Evolutionary conservation across 1,140 invertebrate species (phyloP).

Genomic region (Tribolium madens): DNA sequence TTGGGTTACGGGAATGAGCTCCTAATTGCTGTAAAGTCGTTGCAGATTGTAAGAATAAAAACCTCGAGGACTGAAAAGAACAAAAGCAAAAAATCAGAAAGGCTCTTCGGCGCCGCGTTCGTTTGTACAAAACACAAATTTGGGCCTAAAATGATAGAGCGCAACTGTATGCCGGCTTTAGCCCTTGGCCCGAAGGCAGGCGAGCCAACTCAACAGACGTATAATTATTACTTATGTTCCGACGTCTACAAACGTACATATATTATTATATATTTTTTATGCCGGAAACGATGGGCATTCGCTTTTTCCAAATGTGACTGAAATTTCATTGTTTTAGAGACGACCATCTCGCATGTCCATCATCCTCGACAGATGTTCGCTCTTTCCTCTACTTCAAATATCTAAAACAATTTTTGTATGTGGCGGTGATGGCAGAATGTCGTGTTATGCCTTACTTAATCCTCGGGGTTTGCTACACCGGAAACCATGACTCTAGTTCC

Average conservation of each 20-base stretch:
- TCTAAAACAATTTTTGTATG: background rate
- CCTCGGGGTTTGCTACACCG: conserved; percentile 52
- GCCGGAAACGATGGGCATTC: conserved; percentile 59
- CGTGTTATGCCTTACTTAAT: conserved; percentile 54
- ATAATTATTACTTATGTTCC: conserved; percentile 61
- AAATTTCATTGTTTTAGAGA: conserved; percentile 53
- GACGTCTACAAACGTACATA: conserved; percentile 54
- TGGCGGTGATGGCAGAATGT: conserved; percentile 23
- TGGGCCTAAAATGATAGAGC: conserved; percentile 43
- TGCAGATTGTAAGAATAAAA: background rate
- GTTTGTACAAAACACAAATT: conserved; percentile 42
- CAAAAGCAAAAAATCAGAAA: conserved; percentile 10
- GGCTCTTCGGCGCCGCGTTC: conserved; percentile 7
- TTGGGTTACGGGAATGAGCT: no score
- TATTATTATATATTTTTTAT: conserved; percentile 63
- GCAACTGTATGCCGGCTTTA: conserved; percentile 42
- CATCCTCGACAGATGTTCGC: conserved; percentile 28
- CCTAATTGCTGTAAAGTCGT: background rate
- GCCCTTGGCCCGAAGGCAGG: conserved; percentile 52
- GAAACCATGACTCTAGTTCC: conserved; percentile 56
- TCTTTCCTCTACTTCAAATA: background rate
- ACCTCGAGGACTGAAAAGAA: background rate
- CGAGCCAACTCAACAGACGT: conserved; percentile 57
- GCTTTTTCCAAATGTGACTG: conserved; percentile 53
- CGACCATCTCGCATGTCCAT: conserved; percentile 31